Percentiles rank a stretch among this genome's conserved stretches.
phyloP scores from a whole-genome alignment of 2,113 vertebrate genomes.

The Perca schrenkii region DNA sequence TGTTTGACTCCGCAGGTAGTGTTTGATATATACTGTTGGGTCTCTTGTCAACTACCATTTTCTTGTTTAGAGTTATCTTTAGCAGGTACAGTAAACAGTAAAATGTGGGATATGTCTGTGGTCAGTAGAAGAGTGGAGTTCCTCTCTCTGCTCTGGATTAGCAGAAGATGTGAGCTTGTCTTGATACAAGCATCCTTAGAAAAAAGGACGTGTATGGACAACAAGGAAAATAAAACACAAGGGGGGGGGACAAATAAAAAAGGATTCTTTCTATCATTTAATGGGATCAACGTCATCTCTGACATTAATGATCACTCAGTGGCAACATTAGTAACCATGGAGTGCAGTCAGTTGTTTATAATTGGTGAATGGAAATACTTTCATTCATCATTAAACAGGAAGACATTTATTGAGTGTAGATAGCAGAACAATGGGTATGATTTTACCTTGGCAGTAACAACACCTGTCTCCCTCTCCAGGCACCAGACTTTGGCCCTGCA shows the following conservation, averaged over 20 bases:
- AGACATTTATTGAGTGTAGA: neutral
- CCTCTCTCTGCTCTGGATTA: neutral
- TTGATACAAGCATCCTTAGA: neutral
- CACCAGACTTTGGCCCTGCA: slow-evolving; percentile 85
- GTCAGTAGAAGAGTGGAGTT: neutral
- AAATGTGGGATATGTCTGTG: neutral
- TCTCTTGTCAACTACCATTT: neutral
- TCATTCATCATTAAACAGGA: neutral
- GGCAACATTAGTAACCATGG: neutral
- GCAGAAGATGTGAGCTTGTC: neutral
- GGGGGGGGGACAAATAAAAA: neutral
- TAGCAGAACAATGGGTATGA: slow-evolving; percentile 46
- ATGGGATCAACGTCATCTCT: neutral
- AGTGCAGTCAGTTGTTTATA: neutral
- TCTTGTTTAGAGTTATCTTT: neutral
- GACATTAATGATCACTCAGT: neutral
- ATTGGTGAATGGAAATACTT: neutral
- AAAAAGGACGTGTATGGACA: neutral
- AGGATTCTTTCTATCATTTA: neutral
- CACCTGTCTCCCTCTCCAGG: slow-evolving; percentile 82
- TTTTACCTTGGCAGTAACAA: slow-evolving; percentile 84
- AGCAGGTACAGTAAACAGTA: neutral
- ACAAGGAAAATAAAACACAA: neutral
- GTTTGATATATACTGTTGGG: neutral
- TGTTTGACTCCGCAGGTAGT: neutral